These are phyloP conservation scores for Syngnathus typhle DNA, from an alignment of 2,113 vertebrate species.

Conservation along the genomic window DNA sequence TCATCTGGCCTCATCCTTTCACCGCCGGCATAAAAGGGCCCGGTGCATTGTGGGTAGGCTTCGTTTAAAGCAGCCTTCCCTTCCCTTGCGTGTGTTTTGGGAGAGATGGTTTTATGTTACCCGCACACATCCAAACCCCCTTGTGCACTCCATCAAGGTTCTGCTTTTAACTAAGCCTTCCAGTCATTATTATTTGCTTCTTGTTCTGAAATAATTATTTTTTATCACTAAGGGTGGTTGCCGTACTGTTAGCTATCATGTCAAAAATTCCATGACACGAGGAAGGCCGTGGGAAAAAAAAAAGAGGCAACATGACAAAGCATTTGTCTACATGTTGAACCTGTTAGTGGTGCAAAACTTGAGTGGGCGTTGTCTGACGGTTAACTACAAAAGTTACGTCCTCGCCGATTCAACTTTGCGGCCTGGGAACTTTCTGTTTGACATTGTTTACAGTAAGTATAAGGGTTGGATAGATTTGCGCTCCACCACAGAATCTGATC, in stretches of 20 bases:
- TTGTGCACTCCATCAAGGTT: slow-evolving; percentile 25
- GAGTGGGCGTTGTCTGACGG: slow-evolving; percentile 38
- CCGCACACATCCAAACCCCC: slow-evolving; percentile 66
- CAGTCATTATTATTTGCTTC: background rate
- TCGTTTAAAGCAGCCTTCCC: slow-evolving; percentile 67
- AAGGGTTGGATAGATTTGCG: no score
- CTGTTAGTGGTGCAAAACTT: slow-evolving; percentile 43
- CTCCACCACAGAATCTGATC: background rate
- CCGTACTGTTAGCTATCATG: no score
- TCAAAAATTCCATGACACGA: background rate
- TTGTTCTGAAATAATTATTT: background rate
- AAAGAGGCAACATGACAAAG: slow-evolving; percentile 28
- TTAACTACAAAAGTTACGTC: background rate
- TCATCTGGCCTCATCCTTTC: slow-evolving; percentile 80
- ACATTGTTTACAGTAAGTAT: background rate
- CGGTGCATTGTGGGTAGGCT: slow-evolving; percentile 71
- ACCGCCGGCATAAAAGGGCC: slow-evolving; percentile 72
- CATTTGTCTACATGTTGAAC: slow-evolving; percentile 31
- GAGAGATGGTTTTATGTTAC: slow-evolving; percentile 70
- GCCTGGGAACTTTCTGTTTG: background rate
- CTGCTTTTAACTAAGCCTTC: background rate
- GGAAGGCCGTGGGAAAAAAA: background rate
- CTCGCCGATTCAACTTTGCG: background rate
- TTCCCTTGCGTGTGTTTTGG: slow-evolving; percentile 60
- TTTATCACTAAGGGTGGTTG: no score